Base-by-base conservation (phyloP, 92 coral and sea anemone species). In the Umimayanthus chanpuru region DNA sequence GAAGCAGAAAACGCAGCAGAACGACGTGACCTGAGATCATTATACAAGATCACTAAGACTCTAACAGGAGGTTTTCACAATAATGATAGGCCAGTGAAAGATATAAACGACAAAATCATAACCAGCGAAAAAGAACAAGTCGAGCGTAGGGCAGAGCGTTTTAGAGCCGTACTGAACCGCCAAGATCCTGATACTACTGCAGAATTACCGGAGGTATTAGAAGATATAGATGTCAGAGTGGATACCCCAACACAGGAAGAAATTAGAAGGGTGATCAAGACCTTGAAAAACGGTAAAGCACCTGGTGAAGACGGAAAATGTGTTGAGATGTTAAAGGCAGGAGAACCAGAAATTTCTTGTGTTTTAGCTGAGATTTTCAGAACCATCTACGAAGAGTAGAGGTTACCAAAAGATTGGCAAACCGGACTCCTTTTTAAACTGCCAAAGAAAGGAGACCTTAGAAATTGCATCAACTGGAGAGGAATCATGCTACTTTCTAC, bases 1-100 rank as follows among this genome's bases (percentile, higher is more conserved):
- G 85, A 81, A 81, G 85, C 72, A 58, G 49, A 81, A 43, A 53
- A 38, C 36, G 85, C 85, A 81, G 85, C 85, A 26, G 76, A 72
- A 23, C 76, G 2, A 20, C 76, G 38, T 72, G 86, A 61, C 55
- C 44, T 82, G 49, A 73, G 86, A 50, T 64, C 86, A 29, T 47
- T 58, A n/a, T 81, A 61, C 76, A 82, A 41, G 29, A 30, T 82
- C 43, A 66, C 86, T 39, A 82, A 66, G 55, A 4, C 86, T 38
- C 58, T 66, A 0, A 82, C 61, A 14, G 66, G 72, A 68, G 2
- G 36, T 32, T 32, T 32, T 32, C 36, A 32, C 36, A 32, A 32
- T 32, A 32, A 32, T 32, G 36, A 32, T 32, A 32, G 36, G 36
- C 36, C 36, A 32, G 36, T 32, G 36, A 32, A 32, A 32, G 36